Evolutionary conservation across 2,797 vertebrate genomes (phyloP).

Genomic region (Artibeus jamaicensis): DNA sequence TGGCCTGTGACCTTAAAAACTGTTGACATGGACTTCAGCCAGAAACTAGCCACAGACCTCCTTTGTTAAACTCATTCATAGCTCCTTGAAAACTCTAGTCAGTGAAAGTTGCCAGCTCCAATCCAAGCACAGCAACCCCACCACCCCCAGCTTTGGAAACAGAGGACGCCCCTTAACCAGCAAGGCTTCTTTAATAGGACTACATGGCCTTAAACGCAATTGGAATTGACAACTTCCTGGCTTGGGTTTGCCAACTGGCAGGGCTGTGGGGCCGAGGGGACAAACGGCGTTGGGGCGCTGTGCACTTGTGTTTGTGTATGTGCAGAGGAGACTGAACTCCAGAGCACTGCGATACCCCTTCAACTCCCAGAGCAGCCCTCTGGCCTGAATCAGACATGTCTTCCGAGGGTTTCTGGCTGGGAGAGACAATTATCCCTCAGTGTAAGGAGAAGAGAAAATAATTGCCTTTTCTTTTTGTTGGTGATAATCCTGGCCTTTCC

Average conservation of each 20-base stretch:
- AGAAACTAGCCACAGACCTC: conserved; percentile 98
- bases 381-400: background rate
- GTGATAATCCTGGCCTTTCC: conserved; percentile 7
- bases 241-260: conserved; percentile 95
- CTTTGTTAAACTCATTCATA: conserved; percentile 99
- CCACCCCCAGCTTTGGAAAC: conserved; percentile 92
- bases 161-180: conserved; percentile 92
- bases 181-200: conserved; percentile 91
- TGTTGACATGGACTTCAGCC: conserved; percentile 99
- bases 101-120: conserved; percentile 95
- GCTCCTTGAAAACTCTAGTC: conserved; percentile 92
- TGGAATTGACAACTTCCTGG: conserved; percentile 98
- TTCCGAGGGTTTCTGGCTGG: background rate
- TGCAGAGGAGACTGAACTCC: conserved; percentile 79
- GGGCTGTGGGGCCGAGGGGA: conserved; percentile 85
- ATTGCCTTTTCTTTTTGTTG: background rate
- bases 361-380: conserved; percentile 4
- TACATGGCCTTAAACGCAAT: conserved; percentile 92
- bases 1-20: conserved; percentile 98
- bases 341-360: conserved; percentile 73
- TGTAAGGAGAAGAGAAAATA: conserved; percentile 22
- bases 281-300: conserved; percentile 84
- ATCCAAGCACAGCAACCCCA: conserved; percentile 91
- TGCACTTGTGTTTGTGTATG: conserved; percentile 85
- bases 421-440: background rate